Percentiles rank a stretch among this genome's conserved stretches.
These are phyloP conservation scores for Indicator maculatus DNA, from an alignment of 2,113 vertebrate genomes.

Conservation along the genomic window DNA sequence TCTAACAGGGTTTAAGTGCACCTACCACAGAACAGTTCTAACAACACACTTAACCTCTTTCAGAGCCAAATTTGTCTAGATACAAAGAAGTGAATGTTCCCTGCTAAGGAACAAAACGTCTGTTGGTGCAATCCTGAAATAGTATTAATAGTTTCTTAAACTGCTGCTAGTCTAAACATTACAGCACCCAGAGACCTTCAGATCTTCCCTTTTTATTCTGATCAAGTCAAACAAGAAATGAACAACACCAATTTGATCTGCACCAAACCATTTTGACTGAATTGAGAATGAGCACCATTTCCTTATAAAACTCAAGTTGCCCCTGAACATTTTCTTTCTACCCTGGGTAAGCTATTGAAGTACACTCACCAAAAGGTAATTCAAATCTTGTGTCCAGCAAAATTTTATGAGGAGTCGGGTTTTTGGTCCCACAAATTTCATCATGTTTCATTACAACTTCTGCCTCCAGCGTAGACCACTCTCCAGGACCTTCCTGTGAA, in stretches of 20 bases:
- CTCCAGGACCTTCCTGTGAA: constrained; percentile 92
- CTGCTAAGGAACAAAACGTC: neutral
- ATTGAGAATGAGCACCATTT: neutral
- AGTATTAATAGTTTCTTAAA: neutral
- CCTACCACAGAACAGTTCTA: neutral
- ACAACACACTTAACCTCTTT: neutral
- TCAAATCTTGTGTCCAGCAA: constrained; percentile 95
- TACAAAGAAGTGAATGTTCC: neutral
- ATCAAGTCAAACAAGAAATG: neutral
- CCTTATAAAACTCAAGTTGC: neutral
- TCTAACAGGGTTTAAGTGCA: neutral
- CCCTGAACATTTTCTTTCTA: neutral
- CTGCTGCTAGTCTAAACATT: neutral
- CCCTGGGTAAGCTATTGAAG: neutral
- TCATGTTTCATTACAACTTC: constrained; percentile 95
- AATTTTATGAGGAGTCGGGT: constrained; percentile 90
- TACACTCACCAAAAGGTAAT: constrained; percentile 92
- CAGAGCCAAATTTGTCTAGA: neutral
- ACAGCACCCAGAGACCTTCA: neutral
- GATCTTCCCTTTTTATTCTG: neutral
- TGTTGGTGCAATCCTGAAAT: neutral
- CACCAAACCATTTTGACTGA: neutral
- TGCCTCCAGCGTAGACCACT: constrained; percentile 90
- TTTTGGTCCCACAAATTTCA: constrained; percentile 96
- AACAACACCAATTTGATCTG: neutral